Conservation (phyloP, 1,140 invertebrate species). For the Philopotamus ludificatus region DNA sequence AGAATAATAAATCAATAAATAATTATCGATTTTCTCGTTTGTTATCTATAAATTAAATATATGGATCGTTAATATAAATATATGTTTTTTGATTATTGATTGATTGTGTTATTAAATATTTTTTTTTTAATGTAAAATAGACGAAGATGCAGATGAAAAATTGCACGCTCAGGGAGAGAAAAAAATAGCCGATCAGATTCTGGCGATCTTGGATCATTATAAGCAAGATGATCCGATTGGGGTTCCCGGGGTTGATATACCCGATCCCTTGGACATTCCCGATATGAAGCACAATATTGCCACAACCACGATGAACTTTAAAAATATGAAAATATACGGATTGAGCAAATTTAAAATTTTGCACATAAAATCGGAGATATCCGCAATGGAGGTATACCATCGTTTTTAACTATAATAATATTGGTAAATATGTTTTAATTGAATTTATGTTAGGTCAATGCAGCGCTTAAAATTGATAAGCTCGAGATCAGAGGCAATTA, state of each 20-base stretch:
- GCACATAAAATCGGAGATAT: slow-evolving; percentile 63
- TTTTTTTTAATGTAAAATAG: too few species aligned
- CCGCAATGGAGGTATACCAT: slow-evolving; percentile 62
- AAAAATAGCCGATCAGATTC: slow-evolving; percentile 68
- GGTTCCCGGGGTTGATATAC: slow-evolving; percentile 71
- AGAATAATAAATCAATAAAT: too few species aligned
- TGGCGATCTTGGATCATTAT: slow-evolving; percentile 74
- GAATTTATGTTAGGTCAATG: slow-evolving; percentile 58
- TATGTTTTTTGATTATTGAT: too few species aligned
- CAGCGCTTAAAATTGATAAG: slow-evolving; percentile 65
- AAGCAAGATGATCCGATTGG: slow-evolving; percentile 77
- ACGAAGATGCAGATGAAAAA: not conserved
- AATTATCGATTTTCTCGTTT: too few species aligned
- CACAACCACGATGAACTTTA: slow-evolving; percentile 69
- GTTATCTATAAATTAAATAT: too few species aligned
- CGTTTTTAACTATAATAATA: slow-evolving; percentile 6
- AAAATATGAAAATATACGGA: slow-evolving; percentile 69
- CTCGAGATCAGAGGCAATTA: slow-evolving; percentile 75
- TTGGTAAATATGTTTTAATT: not conserved
- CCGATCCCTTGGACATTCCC: slow-evolving; percentile 77
- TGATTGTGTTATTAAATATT: too few species aligned
- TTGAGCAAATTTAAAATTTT: slow-evolving; percentile 76
- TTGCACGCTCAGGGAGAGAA: slow-evolving; percentile 55
- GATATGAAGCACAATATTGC: slow-evolving; percentile 71
- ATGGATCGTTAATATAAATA: too few species aligned